Evolutionary conservation across 2,113 vertebrate species (phyloP), one percentile per base, ranked within the genome.

Genomic region (Catagonus wagneri): DNA sequence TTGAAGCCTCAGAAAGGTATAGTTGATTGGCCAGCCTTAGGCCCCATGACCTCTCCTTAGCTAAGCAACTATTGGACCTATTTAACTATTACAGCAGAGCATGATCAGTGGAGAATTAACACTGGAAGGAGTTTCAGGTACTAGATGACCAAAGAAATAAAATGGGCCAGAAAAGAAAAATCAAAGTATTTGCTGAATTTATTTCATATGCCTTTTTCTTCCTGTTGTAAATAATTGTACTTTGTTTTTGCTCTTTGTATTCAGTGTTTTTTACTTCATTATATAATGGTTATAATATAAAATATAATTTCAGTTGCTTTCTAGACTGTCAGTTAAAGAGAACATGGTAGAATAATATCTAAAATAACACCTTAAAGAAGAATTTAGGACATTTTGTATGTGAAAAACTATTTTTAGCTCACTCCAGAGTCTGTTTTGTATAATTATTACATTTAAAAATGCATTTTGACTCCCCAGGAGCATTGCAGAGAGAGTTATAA

Each of bases 201-300:
- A 95, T 96, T 96, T 91, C 66, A 12, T 91, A 52, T 94, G 72
- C 17, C 56, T 93, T 94, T 93, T 97, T 88, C 72, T 96, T 95
- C 61, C 60, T 84, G 25, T 79, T 96, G 74, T 20, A 83, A 86
- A 81, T 87, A 75, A 81, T 75, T 92, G 27, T 39, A 92, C 23
- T 92, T 84, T 36, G 36, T 83, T 76, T 76, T 39, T 60, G 27
- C 32, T 71, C n/a, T 90, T 92, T 81, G 44, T 83, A 39, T 76
- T 68, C 65, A 58, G n/a, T 89, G 22, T 16, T 89, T 16, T 88
- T 65, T 93, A 34, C 72, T 80, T 89, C 44, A 72, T 95, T 91
- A 29, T 86, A 5, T 56, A 86, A 29, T 58, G 16, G 56, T 66
- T 72, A 56, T 74, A 78, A n/a, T 16, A 84, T 65, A 58, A 84